Evolutionary conservation across 1,140 invertebrate genomes (phyloP).

Genomic region (Panagrolaimus sp.): DNA sequence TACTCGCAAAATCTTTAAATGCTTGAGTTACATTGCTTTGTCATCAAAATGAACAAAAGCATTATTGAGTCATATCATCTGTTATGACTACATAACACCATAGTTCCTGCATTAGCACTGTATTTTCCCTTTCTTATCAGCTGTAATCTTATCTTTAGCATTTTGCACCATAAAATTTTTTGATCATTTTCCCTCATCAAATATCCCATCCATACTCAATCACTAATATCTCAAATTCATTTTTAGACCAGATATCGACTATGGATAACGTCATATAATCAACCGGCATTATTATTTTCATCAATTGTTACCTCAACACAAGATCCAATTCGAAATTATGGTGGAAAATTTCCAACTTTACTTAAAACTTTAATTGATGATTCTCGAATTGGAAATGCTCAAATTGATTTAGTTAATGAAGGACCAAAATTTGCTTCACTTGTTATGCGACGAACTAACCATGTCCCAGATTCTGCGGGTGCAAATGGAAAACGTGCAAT

Average conservation of each 20-base stretch:
- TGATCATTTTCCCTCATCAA: no score
- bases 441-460: background rate
- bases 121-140: no score
- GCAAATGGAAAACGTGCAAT: background rate
- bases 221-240: background rate
- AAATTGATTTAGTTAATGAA: conserved; percentile 2
- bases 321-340: background rate
- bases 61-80: no score
- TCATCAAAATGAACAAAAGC: no score
- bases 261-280: background rate
- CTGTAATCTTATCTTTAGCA: no score
- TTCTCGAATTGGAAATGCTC: background rate
- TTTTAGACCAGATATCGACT: background rate
- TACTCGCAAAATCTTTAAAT: no score
- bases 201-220: no score
- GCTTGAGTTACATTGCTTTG: no score
- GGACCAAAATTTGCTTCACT: conserved; percentile 11
- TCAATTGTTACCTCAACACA: background rate
- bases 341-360: background rate
- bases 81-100: no score
- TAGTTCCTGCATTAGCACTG: no score
- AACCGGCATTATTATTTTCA: background rate
- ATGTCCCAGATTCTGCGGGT: background rate
- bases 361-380: background rate
- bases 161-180: no score